Percentiles rank a stretch among this genome's conserved stretches.
Conservation (phyloP, 2,888 invertebrate species). For the Lydus trimaculatus region DNA sequence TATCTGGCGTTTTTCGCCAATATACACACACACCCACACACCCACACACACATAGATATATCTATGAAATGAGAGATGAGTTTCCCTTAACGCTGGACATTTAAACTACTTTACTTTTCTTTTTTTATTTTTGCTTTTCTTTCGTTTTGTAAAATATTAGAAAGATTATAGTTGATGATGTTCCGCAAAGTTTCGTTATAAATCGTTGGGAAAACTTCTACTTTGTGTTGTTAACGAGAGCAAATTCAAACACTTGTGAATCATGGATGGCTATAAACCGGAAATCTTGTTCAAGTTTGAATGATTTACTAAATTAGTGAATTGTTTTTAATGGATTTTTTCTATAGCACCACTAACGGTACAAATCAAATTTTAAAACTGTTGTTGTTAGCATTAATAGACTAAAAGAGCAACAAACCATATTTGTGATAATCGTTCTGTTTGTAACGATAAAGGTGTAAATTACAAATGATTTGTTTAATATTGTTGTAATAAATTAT, state of each 20-base stretch:
- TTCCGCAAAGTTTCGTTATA: background rate
- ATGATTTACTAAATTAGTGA: background rate
- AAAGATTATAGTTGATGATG: background rate
- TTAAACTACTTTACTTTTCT: background rate
- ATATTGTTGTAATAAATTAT: background rate
- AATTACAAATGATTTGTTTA: background rate
- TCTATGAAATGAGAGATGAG: background rate
- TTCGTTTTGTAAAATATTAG: background rate
- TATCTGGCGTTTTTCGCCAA: background rate
- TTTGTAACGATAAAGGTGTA: background rate
- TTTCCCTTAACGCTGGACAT: background rate
- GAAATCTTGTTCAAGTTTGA: background rate
- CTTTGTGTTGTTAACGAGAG: background rate
- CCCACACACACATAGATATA: too few species aligned
- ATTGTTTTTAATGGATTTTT: background rate
- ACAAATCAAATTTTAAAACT: background rate
- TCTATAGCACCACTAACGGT: background rate
- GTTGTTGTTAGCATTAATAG: background rate
- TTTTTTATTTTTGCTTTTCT: background rate
- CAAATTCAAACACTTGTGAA: background rate
- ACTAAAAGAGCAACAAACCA: background rate
- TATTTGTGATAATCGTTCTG: background rate
- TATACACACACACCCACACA: too few species aligned
- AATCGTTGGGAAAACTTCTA: constrained; percentile 1
- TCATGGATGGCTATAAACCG: background rate